Evolutionary conservation across 1,140 invertebrate genomes (phyloP).

Genomic region (Phymastichus coffea): DNA sequence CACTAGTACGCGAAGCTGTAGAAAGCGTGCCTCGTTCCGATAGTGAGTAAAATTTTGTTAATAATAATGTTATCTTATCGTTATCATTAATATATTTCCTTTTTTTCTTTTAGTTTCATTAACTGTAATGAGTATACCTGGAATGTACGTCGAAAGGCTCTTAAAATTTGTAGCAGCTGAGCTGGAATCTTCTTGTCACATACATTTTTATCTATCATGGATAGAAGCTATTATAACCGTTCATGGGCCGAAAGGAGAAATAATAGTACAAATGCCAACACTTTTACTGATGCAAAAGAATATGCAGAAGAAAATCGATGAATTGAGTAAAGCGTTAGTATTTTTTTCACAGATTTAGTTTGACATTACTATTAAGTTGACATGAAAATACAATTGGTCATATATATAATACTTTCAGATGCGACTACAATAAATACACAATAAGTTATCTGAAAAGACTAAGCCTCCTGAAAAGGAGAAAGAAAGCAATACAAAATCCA

Average conservation of each 20-base stretch:
- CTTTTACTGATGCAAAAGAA: constrained; percentile 79
- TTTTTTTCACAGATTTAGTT: too few relatives aligned
- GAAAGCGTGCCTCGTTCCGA: constrained; percentile 76
- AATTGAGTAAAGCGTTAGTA: constrained; percentile 84
- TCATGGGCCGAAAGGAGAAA: constrained; percentile 63
- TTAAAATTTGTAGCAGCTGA: constrained; percentile 69
- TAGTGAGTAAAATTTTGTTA: constrained; percentile 62
- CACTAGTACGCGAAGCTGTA: constrained; percentile 78
- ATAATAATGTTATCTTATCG: neutral
- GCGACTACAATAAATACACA: constrained; percentile 81
- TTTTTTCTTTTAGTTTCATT: constrained; percentile 69
- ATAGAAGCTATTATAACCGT: constrained; percentile 65
- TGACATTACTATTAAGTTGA: too few relatives aligned
- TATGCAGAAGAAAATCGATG: constrained; percentile 75
- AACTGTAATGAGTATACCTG: constrained; percentile 67
- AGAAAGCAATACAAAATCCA: constrained; percentile 32
- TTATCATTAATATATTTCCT: neutral
- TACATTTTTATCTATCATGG: constrained; percentile 90
- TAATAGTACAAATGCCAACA: constrained; percentile 59
- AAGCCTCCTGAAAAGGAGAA: constrained; percentile 53
- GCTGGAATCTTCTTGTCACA: constrained; percentile 75
- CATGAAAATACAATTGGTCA: neutral
- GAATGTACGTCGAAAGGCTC: constrained; percentile 75
- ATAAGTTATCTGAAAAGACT: constrained; percentile 64
- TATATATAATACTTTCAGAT: constrained; percentile 58